Base-by-base conservation (phyloP, 2,888 invertebrate genomes). In the Drosophila paranaensis region DNA sequence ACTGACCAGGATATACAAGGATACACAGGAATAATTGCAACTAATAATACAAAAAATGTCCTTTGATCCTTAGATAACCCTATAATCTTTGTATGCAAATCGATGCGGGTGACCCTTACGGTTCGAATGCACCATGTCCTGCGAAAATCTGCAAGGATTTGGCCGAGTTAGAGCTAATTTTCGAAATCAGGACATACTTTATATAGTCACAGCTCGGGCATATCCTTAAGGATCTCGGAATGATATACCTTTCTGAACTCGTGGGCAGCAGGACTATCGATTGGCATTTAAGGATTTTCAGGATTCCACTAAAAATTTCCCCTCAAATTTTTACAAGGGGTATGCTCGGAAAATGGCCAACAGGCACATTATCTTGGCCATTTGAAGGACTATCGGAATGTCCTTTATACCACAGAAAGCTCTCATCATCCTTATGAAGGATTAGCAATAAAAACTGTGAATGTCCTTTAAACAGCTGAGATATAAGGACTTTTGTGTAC, bases 211-310 rank as follows among this genome's bases (percentile, higher is more conserved):
- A 46, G 1, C 27, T 46, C 25, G 8, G 14, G 0, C 27, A 46
- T 46, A 46, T 25, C 45, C 45, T 27, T 25, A 46, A 46, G 45
- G 45, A 46, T 46, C 27, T 25, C 8, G 8, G 5, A 13, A 27
- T 13, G 45, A 46, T 14, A 46, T 14, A 46, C 8, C 14, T 27
- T 46, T 46, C 13, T 27, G 25, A 46, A 0, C 13, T 46, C 16
- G 45, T 27, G 14, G 8, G 13, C 0, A 14, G 0, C 45, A 14
- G 8, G 45, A 46, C 45, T 46, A 46, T 27, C 25, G 45, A 46
- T 27, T 46, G 45, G 14, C 45, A 27, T 46, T 46, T 13, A 46
- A 46, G 25, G 25, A 46, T 46, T 46, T 46, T 8, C 8, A 46
- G 45, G 45, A 27, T 46, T 46, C 45, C 14, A 46, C 25, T 4